These are phyloP conservation scores for Rhodinocichla rosea DNA, from an alignment of 2,113 vertebrate species.

Conservation along the genomic window DNA sequence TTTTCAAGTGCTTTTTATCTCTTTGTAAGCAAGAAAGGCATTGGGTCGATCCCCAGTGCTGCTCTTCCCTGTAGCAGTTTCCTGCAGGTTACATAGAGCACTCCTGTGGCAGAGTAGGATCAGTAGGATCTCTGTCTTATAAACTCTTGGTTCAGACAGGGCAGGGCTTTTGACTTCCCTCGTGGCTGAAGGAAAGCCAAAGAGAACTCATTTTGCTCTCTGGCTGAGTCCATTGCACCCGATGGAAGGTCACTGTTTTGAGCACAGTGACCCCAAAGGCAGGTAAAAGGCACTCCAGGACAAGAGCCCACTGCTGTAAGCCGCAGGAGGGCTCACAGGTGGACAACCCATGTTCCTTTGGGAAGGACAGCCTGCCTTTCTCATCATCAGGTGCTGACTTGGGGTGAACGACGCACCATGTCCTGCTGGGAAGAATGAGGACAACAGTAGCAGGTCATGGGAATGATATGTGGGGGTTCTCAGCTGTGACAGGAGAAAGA, in stretches of 20 bases:
- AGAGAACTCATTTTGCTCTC: not conserved
- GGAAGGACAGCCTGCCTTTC: not conserved
- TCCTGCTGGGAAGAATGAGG: not conserved
- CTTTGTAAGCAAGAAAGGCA: not conserved
- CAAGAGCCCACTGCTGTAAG: not conserved
- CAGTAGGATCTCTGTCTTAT: not conserved
- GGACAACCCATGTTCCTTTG: rapidly evolving
- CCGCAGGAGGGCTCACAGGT: not conserved
- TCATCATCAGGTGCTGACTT: not conserved
- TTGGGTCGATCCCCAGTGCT: not conserved
- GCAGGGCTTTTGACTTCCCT: not conserved
- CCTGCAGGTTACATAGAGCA: not conserved
- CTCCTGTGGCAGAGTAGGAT: not conserved
- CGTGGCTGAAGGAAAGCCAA: not conserved
- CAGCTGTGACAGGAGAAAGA: not conserved
- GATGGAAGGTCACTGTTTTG: not conserved
- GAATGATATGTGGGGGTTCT: not conserved
- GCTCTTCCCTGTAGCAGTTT: not conserved
- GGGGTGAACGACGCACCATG: not conserved
- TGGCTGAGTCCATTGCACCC: not conserved
- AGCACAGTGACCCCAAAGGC: not conserved
- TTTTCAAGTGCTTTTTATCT: not conserved
- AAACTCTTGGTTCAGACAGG: not conserved
- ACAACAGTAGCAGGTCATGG: rapidly evolving
- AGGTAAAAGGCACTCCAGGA: not conserved